phyloP scores from a whole-genome alignment of 1,140 invertebrate genomes.

The Drosophila auraria region DNA sequence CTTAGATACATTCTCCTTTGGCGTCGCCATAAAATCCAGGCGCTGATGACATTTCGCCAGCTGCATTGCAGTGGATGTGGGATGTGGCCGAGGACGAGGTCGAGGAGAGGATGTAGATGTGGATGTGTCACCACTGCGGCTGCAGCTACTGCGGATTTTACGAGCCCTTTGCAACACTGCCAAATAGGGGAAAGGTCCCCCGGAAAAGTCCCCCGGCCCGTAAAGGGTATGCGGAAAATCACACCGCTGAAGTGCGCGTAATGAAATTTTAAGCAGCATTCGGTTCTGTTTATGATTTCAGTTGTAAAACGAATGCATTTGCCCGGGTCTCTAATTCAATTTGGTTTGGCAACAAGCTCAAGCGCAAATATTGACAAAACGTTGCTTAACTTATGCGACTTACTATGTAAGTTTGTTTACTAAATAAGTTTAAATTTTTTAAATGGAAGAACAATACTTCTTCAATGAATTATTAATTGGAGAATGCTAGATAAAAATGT shows the following conservation, averaged over 20 bases:
- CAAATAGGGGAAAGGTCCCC: neutral
- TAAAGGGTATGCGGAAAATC: constrained; percentile 33
- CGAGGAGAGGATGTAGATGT: constrained; percentile 10
- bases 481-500: too few species aligned
- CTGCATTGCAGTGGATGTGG: constrained; percentile 72
- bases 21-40: constrained; percentile 65
- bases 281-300: constrained; percentile 50
- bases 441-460: too few species aligned
- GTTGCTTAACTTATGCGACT: neutral
- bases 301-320: constrained; percentile 41
- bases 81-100: neutral
- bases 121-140: constrained; percentile 44
- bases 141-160: constrained; percentile 57
- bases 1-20: constrained; percentile 73
- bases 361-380: constrained; percentile 4
- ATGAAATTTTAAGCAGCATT: constrained; percentile 63
- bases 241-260: constrained; percentile 58
- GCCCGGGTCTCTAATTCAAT: constrained; percentile 33
- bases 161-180: constrained; percentile 53
- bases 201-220: neutral
- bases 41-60: constrained; percentile 70
- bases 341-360: constrained; percentile 10
- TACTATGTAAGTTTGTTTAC: neutral
- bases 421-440: too few species aligned
- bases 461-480: too few species aligned